These are phyloP conservation scores for Corythornis madagascariensis DNA, from an alignment of 2,113 vertebrate genomes.

Conservation along the genomic window DNA sequence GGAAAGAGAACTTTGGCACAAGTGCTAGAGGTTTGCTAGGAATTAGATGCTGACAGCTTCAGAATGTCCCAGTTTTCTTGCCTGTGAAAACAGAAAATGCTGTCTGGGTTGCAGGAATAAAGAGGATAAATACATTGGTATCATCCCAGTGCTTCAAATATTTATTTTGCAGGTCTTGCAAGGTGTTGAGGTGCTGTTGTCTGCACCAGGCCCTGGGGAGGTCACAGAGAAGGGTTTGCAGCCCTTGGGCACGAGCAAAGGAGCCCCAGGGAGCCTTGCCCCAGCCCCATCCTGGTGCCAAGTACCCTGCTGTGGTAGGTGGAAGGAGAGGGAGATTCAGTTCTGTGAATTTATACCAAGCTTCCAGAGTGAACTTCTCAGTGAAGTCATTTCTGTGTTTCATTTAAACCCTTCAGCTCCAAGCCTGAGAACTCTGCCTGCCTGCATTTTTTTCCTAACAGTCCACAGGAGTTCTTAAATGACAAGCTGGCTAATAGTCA, in stretches of 20 bases:
- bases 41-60: background rate
- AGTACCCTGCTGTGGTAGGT: background rate
- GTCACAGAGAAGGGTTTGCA: background rate
- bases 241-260: accelerated
- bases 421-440: background rate
- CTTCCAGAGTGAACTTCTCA: background rate
- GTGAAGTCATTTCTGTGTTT: background rate
- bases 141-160: background rate
- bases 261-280: background rate
- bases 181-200: background rate
- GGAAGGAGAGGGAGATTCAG: background rate
- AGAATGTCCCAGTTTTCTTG: background rate
- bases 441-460: background rate
- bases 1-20: background rate
- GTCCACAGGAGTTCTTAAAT: background rate
- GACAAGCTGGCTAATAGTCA: background rate
- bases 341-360: background rate
- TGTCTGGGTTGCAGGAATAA: background rate
- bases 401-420: background rate
- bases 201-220: background rate
- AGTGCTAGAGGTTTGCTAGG: background rate
- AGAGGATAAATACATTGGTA: background rate
- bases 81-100: background rate
- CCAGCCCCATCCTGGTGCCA: background rate
- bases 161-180: background rate